Evolutionary conservation across 2,113 vertebrate genomes (phyloP), one percentile per base, ranked within the genome.

Genomic region (Columba janthina): DNA sequence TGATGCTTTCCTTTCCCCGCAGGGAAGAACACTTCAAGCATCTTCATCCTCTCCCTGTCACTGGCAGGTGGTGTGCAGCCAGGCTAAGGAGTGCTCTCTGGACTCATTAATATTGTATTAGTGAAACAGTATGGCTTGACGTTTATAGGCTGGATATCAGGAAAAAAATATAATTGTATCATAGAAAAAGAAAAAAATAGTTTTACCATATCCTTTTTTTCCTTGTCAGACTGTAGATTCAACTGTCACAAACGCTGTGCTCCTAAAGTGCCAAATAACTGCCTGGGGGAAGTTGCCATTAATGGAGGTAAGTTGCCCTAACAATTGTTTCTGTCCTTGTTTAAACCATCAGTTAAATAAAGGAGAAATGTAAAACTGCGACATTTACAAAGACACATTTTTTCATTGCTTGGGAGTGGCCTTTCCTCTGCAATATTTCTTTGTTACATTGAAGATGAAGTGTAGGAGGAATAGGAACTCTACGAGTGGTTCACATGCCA

Each of bases 211-310:
- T 91, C 53, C 26, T 15, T 95, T 96, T 77, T 96, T 93, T 83
- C 73, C 20, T 67, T 79, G 91, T 73, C 96, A 99, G 99, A 99
- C 95, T 99, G 99, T 97, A 99, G 98, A 93, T 99, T 99, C 96
- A 99, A 99, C 94, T 99, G 99, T 94, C 99, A 99, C 88, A 99
- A 99, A 96, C 98, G 99, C 77, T 99, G 99, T 97, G 98, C 99
- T 72, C 97, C 99, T 7, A 99, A 99, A 98, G 99, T 99, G 89
- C 99, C 99, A 79, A 99, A 99, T 98, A 99, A 99, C 98, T 99
- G 99, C 89, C 98, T 99, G 62, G 99, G 99, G 38, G 99, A 99
- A 97, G 99, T 99, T 89, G 98, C 98, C 88, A 98, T 98, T 94
- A 99, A 99, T 54, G 99, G 99, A 98, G 99, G 99, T 98, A 97